These are phyloP conservation scores for Aldrovandia affinis DNA, from an alignment of 2,797 vertebrate species.

Conservation along the genomic window DNA sequence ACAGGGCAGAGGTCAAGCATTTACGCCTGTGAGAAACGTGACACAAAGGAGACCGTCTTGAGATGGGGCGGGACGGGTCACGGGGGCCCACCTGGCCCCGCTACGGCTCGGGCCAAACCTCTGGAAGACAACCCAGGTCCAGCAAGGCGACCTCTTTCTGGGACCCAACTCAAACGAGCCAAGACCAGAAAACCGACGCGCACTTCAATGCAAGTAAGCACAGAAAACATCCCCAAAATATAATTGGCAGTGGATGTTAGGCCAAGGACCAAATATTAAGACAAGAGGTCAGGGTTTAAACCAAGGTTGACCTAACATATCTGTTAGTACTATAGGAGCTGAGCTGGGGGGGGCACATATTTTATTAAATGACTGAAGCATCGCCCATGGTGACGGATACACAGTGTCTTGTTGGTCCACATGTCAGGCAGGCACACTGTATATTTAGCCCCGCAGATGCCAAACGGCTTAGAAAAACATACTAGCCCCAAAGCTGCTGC, in stretches of 20 bases:
- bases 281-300: constrained; percentile 24
- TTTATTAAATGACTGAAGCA: constrained; percentile 34
- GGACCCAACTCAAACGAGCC: not conserved
- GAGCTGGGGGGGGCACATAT: constrained; percentile 25
- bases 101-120: not conserved
- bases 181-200: constrained; percentile 22
- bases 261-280: not conserved
- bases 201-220: not conserved
- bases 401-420: constrained; percentile 38
- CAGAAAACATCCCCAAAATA: constrained; percentile 6
- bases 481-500: not conserved
- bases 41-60: constrained; percentile 38
- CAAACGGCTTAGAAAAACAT: not conserved
- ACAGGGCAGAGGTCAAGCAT: constrained; percentile 33
- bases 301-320: constrained; percentile 42
- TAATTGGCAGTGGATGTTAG: not conserved
- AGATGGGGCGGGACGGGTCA: constrained; percentile 27
- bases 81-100: constrained; percentile 1
- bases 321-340: constrained; percentile 30
- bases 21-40: constrained; percentile 37
- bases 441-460: not conserved
- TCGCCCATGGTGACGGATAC: constrained; percentile 30
- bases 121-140: constrained; percentile 4
- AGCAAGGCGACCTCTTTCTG: not conserved
- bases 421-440: constrained; percentile 22